These are phyloP conservation scores for Electrophaes corylata DNA, from an alignment of 2,888 invertebrate genomes.

Conservation along the genomic window DNA sequence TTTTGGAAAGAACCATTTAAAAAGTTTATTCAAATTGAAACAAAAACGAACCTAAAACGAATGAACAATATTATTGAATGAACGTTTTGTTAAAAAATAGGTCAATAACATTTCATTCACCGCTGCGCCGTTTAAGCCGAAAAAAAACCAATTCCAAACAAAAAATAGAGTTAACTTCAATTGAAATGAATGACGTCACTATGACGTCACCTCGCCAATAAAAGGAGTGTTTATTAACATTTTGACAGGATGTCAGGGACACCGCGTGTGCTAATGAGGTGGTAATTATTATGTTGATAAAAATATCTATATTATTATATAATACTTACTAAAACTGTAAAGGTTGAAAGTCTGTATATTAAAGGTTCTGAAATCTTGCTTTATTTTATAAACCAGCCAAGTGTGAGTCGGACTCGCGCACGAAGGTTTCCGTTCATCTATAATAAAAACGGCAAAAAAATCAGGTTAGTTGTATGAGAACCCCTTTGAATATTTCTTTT, in stretches of 20 bases:
- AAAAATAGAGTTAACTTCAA: slow-evolving; percentile 44
- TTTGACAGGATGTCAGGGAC: background rate
- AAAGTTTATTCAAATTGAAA: background rate
- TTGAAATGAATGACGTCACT: slow-evolving; percentile 58
- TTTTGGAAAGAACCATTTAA: background rate
- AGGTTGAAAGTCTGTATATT: too few species aligned
- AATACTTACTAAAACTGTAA: too few species aligned
- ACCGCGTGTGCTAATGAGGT: background rate
- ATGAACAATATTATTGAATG: slow-evolving; percentile 1
- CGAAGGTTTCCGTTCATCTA: too few species aligned
- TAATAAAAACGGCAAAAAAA: too few species aligned
- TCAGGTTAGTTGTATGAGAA: too few species aligned
- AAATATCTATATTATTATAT: too few species aligned
- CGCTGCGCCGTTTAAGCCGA: slow-evolving; percentile 13
- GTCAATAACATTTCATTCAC: slow-evolving; percentile 8
- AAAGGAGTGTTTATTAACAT: slow-evolving; percentile 11
- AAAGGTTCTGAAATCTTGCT: too few species aligned
- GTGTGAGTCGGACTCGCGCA: too few species aligned
- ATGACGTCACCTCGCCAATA: slow-evolving; percentile 36
- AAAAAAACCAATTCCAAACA: slow-evolving; percentile 52
- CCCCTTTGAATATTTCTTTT: too few species aligned
- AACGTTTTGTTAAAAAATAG: background rate
- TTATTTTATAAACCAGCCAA: too few species aligned
- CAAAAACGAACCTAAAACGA: background rate
- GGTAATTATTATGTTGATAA: too few species aligned